Percentiles rank a stretch among this genome's conserved stretches.
These are phyloP conservation scores for Lasiurus borealis DNA, from an alignment of 2,113 vertebrate species.

Conservation along the genomic window DNA sequence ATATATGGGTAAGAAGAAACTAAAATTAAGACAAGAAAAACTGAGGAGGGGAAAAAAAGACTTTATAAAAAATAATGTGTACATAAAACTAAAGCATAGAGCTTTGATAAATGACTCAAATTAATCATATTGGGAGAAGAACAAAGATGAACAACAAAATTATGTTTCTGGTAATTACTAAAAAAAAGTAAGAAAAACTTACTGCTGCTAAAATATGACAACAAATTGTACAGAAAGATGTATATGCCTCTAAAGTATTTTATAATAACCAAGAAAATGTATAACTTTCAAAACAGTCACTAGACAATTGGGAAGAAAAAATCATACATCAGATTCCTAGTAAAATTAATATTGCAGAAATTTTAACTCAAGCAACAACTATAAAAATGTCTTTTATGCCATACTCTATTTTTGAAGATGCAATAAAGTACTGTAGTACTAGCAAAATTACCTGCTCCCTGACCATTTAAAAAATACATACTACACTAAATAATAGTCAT, in stretches of 20 bases:
- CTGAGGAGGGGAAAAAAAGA: background rate
- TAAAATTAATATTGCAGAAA: slow-evolving; percentile 55
- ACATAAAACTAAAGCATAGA: background rate
- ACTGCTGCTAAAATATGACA: slow-evolving; percentile 39
- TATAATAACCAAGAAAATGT: slow-evolving; percentile 48
- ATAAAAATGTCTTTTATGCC: slow-evolving; percentile 39
- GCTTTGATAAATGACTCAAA: slow-evolving; percentile 21
- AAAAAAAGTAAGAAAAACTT: background rate
- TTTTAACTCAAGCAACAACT: slow-evolving; percentile 44
- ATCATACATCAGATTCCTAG: slow-evolving; percentile 4
- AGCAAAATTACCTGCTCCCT: slow-evolving; percentile 10
- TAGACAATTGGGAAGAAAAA: background rate
- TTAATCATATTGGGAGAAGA: slow-evolving; percentile 1
- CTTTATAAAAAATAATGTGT: background rate
- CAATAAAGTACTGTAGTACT: slow-evolving; percentile 8
- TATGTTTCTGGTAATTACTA: slow-evolving; percentile 33
- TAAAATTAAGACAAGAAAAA: background rate
- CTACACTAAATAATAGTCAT: background rate
- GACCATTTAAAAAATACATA: background rate
- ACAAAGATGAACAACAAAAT: slow-evolving; percentile 41
- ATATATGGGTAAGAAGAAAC: slow-evolving; percentile 4
- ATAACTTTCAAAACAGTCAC: slow-evolving; percentile 29
- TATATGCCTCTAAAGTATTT: background rate
- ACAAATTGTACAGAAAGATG: background rate
- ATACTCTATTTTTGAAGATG: slow-evolving; percentile 53